A percentile compares a stretch with the other conserved stretches of the same genome.
Conservation (phyloP, 2,113 vertebrate genomes). For the Ptilonorhynchus violaceus region DNA sequence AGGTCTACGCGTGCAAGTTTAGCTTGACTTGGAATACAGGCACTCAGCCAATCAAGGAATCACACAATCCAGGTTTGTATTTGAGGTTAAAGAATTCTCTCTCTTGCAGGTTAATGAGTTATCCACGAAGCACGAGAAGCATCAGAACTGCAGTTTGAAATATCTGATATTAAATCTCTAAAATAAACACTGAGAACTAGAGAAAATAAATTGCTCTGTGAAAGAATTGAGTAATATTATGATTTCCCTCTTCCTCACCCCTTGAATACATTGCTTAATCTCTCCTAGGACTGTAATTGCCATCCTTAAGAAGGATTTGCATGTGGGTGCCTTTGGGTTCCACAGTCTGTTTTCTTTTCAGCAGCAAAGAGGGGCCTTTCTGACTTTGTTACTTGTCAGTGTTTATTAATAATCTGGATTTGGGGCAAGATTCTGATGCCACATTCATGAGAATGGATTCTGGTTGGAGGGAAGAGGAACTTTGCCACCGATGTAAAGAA, state of each 20-base stretch:
- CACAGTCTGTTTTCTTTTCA: neutral
- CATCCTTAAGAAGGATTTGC: neutral
- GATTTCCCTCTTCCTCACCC: neutral
- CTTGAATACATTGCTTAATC: constrained; percentile 9
- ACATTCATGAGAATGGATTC: neutral
- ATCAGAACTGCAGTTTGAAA: neutral
- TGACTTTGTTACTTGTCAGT: neutral
- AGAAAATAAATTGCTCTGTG: neutral
- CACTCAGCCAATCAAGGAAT: neutral
- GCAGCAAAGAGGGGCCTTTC: neutral
- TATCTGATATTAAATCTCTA: constrained; percentile 48
- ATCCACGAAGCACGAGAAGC: neutral
- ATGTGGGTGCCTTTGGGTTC: neutral
- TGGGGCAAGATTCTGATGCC: neutral
- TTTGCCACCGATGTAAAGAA: neutral
- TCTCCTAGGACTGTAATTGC: neutral
- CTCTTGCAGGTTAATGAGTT: constrained; percentile 16
- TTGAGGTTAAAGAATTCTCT: neutral
- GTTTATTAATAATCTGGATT: neutral
- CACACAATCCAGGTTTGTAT: neutral
- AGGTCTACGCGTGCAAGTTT: neutral
- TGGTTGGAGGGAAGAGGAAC: neutral
- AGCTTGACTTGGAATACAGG: neutral
- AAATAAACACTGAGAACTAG: constrained; percentile 15
- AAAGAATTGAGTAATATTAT: neutral